phyloP scores from a whole-genome alignment of 2,888 invertebrate genomes.

The Campoplex capitator region DNA sequence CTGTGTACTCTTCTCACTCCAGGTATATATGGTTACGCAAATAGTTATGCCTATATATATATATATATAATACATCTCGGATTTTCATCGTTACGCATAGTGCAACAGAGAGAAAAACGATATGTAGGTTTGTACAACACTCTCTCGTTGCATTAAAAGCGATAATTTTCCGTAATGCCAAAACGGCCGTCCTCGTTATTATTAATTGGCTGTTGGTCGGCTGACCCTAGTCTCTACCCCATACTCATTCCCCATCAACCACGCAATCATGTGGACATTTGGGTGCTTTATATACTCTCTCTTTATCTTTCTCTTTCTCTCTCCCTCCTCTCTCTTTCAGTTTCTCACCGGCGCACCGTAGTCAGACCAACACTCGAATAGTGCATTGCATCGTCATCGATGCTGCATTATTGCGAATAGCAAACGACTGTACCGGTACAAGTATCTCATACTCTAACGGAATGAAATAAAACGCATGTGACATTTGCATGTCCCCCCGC shows the following conservation, averaged over 20 bases:
- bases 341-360: not conserved
- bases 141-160: conserved; percentile 76
- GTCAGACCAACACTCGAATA: not conserved
- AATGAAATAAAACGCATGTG: conserved; percentile 27
- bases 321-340: not conserved
- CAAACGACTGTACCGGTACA: conserved; percentile 32
- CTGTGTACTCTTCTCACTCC: conserved; percentile 33
- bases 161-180: conserved; percentile 81
- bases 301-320: not conserved
- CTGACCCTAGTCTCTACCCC: conserved; percentile 25
- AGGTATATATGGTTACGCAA: not conserved
- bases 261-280: conserved; percentile 15
- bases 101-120: conserved; percentile 34
- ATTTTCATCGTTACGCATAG: not conserved
- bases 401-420: conserved; percentile 29
- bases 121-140: conserved; percentile 29
- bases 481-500: conserved; percentile 38
- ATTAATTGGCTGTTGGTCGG: conserved; percentile 78
- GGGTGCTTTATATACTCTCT: conserved; percentile 10
- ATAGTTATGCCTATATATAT: not conserved
- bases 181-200: conserved; percentile 79
- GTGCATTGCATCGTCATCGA: conserved; percentile 39
- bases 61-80: not conserved
- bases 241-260: conserved; percentile 26
- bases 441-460: not conserved